Evolutionary conservation across 2,797 vertebrate genomes (phyloP).

Genomic region (Erpetoichthys calabaricus): DNA sequence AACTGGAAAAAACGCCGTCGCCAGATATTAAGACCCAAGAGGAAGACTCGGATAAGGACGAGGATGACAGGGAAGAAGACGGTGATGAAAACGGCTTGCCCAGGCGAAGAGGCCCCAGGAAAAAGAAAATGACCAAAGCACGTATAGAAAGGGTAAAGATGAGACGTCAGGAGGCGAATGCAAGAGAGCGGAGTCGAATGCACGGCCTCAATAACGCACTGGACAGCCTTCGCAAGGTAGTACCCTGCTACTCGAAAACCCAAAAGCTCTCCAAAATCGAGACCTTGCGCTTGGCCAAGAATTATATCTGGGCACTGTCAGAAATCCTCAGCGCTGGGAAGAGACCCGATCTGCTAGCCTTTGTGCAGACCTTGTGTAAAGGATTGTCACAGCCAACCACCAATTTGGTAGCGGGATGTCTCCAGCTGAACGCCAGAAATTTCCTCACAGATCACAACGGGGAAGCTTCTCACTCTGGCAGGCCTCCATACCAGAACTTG

Average conservation of each 20-base stretch:
- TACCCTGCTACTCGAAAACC: constrained; percentile 96
- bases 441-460: constrained; percentile 89
- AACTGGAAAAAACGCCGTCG: constrained; percentile 34
- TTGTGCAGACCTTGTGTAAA: constrained; percentile 94
- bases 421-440: constrained; percentile 91
- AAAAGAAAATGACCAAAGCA: constrained; percentile 76
- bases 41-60: constrained; percentile 62
- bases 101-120: constrained; percentile 75
- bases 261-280: constrained; percentile 98
- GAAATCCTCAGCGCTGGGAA: constrained; percentile 92
- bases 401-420: constrained; percentile 93
- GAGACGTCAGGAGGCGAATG: constrained; percentile 85
- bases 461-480: constrained; percentile 68
- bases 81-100: constrained; percentile 72
- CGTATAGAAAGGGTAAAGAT: constrained; percentile 73
- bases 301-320: constrained; percentile 96
- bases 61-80: constrained; percentile 66
- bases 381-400: constrained; percentile 95
- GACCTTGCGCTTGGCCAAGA: constrained; percentile 90
- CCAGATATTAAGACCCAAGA: constrained; percentile 47
- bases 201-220: constrained; percentile 87
- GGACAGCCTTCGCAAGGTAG: constrained; percentile 94
- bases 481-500: constrained; percentile 76
- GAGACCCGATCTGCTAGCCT: constrained; percentile 86
- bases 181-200: constrained; percentile 87